Evolutionary conservation across 2,113 vertebrate genomes (phyloP), one percentile per base, ranked within the genome.

Genomic region (Cricetomys ansorgei): DNA sequence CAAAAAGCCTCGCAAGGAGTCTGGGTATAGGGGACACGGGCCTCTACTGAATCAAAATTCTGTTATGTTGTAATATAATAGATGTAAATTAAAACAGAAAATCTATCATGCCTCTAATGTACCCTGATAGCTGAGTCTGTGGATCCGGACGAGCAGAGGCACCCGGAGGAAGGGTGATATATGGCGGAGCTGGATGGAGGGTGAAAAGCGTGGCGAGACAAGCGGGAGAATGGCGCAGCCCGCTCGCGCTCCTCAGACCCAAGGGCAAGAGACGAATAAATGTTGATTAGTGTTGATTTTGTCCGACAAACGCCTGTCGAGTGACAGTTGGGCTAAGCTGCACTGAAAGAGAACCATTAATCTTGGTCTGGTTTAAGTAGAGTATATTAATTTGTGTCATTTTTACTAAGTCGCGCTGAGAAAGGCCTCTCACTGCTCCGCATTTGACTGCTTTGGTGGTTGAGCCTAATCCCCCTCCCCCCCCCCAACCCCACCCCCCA

Each of bases 331-430:
- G 99, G 99, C 99, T 99, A 99, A 99, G 99, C 99, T 98, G 99
- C 99, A 98, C 99, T 99, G 99, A 99, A 99, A 99, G 99, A 99
- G 98, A 99, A 99, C 99, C 99, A 99, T 99, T 99, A 99, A 99
- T 99, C 99, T 99, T 99, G 99, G 99, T 99, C 99, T 99, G 99
- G 99, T 99, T 99, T 99, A 99, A 99, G 99, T 99, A 99, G 99
- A 99, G 99, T 99, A 99, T 99, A 99, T 99, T 99, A 99, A 99
- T 99, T 99, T 99, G 99, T 99, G 99, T 99, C 99, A 99, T 99
- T 99, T 99, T 99, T 99, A 99, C 99, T 99, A 99, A 98, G 99
- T 99, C 98, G 97, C 98, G 98, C 98, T 67, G 98, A 99, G 99
- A 99, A 99, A 99, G 99, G 99, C 98, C 99, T 99, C 99, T 99